phyloP scores from a whole-genome alignment of 2,888 invertebrate genomes.

The Sycophila texana region DNA sequence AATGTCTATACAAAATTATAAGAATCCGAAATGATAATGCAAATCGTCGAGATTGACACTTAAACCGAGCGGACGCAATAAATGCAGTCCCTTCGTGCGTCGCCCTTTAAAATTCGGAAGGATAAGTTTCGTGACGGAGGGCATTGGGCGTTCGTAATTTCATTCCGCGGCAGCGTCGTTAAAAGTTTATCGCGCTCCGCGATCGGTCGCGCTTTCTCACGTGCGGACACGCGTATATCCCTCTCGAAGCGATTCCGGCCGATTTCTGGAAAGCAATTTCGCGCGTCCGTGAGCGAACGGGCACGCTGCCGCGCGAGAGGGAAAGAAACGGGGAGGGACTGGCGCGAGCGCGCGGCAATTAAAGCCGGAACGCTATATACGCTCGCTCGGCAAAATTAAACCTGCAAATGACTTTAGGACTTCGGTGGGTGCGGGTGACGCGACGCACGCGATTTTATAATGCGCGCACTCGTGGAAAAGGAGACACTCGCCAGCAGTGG shows the following conservation, averaged over 20 bases:
- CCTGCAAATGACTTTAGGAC: constrained; percentile 46
- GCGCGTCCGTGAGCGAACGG: neutral
- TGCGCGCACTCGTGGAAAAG: neutral
- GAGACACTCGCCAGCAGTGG: neutral
- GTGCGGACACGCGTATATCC: constrained; percentile 20
- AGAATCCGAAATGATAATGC: too few species aligned
- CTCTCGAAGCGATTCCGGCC: constrained; percentile 43
- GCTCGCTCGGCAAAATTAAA: neutral
- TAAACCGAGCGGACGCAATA: neutral
- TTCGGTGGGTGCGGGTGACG: constrained; percentile 5
- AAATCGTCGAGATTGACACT: too few species aligned
- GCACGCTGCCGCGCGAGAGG: constrained; percentile 14
- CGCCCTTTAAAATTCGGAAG: constrained; percentile 44
- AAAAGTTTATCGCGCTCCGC: constrained; percentile 50
- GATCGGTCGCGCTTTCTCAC: constrained; percentile 41
- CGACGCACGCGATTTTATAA: too few species aligned
- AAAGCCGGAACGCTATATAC: neutral
- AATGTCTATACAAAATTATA: too few species aligned
- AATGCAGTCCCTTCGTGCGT: constrained; percentile 43
- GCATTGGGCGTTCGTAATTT: constrained; percentile 40
- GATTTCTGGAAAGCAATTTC: constrained; percentile 55
- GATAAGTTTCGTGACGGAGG: constrained; percentile 42
- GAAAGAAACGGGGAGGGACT: neutral
- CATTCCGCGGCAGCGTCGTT: constrained; percentile 45
- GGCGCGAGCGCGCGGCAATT: neutral